phyloP scores from a whole-genome alignment of 2,888 invertebrate species.

The Drosophila nr. fundita region DNA sequence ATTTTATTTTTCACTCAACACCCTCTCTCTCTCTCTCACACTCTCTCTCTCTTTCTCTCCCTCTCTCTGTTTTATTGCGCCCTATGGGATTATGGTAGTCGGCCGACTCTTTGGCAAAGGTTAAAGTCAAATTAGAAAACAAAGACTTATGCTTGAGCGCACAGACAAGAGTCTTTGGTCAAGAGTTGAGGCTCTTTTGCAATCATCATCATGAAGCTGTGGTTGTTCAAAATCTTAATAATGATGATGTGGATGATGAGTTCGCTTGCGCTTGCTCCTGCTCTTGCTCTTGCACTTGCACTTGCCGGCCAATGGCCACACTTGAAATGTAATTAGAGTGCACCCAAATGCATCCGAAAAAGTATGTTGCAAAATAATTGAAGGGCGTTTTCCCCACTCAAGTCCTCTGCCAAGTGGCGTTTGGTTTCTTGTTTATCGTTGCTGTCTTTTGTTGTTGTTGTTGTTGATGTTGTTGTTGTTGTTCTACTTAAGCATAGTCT shows the following conservation, averaged over 20 bases:
- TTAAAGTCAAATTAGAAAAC: slow-evolving; percentile 74
- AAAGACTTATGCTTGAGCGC: slow-evolving; percentile 71
- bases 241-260: slow-evolving; percentile 14
- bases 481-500: slow-evolving; percentile 3
- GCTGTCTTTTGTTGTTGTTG: neutral
- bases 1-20: neutral
- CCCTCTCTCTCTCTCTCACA: neutral
- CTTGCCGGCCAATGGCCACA: slow-evolving; percentile 61
- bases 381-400: slow-evolving; percentile 50
- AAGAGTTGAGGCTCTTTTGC: slow-evolving; percentile 43
- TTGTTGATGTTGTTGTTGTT: neutral
- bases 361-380: slow-evolving; percentile 60
- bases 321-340: slow-evolving; percentile 74
- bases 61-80: slow-evolving; percentile 18
- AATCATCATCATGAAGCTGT: slow-evolving; percentile 28
- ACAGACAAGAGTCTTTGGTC: slow-evolving; percentile 65
- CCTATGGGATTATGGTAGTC: slow-evolving; percentile 48
- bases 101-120: slow-evolving; percentile 58
- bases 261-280: slow-evolving; percentile 12
- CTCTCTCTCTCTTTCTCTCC: slow-evolving; percentile 1
- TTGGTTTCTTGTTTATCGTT: neutral
- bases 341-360: slow-evolving; percentile 69
- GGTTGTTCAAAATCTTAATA: slow-evolving; percentile 13
- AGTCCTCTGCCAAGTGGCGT: slow-evolving; percentile 45
- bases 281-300: slow-evolving; percentile 35